Evolutionary conservation across 2,113 vertebrate species (phyloP).

Genomic region (Athene cunicularia): DNA sequence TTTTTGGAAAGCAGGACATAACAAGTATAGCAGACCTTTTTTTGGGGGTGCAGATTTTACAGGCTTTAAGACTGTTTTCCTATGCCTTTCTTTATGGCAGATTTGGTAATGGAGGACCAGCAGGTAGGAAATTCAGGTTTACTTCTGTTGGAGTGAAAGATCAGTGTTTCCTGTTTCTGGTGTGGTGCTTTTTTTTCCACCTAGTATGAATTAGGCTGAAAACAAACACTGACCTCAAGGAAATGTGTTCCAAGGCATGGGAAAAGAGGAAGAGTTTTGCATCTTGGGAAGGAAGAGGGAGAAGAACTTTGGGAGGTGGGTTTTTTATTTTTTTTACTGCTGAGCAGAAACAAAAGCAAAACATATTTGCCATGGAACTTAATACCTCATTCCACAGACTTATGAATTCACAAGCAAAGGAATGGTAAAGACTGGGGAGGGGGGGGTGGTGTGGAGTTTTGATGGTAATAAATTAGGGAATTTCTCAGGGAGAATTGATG

Average conservation of each 20-base stretch:
- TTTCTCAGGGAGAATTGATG: not conserved
- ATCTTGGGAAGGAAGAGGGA: constrained; percentile 19
- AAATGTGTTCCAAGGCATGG: constrained; percentile 31
- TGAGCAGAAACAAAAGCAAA: not conserved
- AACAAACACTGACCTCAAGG: constrained; percentile 24
- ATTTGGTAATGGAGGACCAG: not conserved
- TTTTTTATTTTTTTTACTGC: not conserved
- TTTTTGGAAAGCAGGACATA: not conserved
- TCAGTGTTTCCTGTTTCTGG: not conserved
- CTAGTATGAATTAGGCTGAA: not conserved
- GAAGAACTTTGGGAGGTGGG: not conserved
- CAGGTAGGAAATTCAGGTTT: not conserved
- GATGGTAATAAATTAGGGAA: not conserved
- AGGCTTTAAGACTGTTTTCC: not conserved
- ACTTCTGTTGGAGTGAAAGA: constrained; percentile 7
- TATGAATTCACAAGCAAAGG: not conserved
- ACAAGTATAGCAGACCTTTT: not conserved
- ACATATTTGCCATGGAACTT: not conserved
- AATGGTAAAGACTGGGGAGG: not conserved
- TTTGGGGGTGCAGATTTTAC: not conserved
- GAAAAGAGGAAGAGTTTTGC: constrained; percentile 36
- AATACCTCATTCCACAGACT: not conserved
- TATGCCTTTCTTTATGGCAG: not conserved
- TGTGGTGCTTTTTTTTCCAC: not conserved
- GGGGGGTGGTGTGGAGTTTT: not conserved